These are phyloP conservation scores for Caretta caretta DNA, from an alignment of 2,113 vertebrate species.

Conservation along the genomic window DNA sequence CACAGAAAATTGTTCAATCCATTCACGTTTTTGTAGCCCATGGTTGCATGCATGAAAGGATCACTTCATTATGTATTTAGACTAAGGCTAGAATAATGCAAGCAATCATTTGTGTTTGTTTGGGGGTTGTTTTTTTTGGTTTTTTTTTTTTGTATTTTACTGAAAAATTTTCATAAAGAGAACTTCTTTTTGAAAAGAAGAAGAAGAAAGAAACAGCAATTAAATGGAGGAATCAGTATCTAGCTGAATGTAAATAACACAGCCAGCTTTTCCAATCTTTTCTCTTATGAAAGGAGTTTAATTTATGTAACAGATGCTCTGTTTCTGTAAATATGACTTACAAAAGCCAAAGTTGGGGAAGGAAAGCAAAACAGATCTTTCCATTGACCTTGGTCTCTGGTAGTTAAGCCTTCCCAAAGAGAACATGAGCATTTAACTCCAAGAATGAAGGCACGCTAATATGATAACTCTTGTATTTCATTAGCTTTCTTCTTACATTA, in stretches of 20 bases:
- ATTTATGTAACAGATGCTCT: neutral
- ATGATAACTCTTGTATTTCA: neutral
- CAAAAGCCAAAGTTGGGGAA: neutral
- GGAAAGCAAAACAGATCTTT: neutral
- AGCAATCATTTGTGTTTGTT: neutral
- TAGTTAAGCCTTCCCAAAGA: neutral
- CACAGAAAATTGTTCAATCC: neutral
- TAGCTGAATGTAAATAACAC: conserved; percentile 10
- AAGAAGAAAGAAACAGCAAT: neutral
- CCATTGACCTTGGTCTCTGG: neutral
- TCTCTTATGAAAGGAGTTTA: neutral
- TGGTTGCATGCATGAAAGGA: rapidly evolving
- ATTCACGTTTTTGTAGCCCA: neutral
- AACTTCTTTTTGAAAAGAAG: neutral
- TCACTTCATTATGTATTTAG: neutral
- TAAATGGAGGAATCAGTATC: neutral
- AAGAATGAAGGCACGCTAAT: neutral
- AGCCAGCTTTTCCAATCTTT: neutral
- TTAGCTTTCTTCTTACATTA: neutral
- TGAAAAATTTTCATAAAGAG: neutral
- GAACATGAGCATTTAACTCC: neutral
- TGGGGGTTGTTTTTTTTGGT: neutral
- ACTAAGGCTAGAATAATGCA: neutral
- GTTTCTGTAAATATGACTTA: neutral
- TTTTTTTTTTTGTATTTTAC: neutral